Base-by-base conservation (phyloP, 2,888 invertebrate species). In the Vandiemenella viatica region DNA sequence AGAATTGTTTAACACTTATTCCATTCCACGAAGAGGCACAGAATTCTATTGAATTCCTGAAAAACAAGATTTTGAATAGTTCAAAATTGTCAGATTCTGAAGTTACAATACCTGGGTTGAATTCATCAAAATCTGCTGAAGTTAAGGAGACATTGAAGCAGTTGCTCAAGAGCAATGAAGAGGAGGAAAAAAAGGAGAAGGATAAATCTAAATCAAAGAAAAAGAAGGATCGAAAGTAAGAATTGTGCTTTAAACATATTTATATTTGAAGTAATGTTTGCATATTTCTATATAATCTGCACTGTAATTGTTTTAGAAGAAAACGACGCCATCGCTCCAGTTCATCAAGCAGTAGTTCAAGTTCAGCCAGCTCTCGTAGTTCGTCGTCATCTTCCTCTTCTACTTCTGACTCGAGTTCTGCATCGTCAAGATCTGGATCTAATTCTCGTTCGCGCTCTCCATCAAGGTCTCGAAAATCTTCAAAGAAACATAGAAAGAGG, bases 21-120 rank as follows among this genome's bases (percentile, higher is more conserved):
- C 88, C 90, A 0, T 84, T 81, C 63, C 89, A 90, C 64, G 86
- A 87, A 58, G 89, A 90, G 62, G 90, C 90, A 0, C 80, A 83
- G 59, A 83, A 83, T 60, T 87, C 86, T 0, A 69, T 89, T 54
- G 86, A 87, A 58, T 85, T 82, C 58, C 70, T 89, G 52, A 85
- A 84, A 61, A 77, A 79, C 48, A 85, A 85, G 61, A 64, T 67
- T 1, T 61, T 66, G 67, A 54, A 54, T 49, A 21, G 55, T 53
- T 13, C 13, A 10, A 77, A 77, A 54, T 62, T 80, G 55, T 77
- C 79, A 53, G 79, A 79, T 60, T 71, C 73, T 6, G 78, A 79
- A 59, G 62, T 79, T 21, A 61, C 77, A 13, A 62, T 80, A 49
- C 79, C 80, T 5, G 76, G 77, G 49, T 62, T 79, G 50, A 68